These are phyloP conservation scores for Lysandra bellargus DNA, from an alignment of 2,888 invertebrate species.

Conservation along the genomic window DNA sequence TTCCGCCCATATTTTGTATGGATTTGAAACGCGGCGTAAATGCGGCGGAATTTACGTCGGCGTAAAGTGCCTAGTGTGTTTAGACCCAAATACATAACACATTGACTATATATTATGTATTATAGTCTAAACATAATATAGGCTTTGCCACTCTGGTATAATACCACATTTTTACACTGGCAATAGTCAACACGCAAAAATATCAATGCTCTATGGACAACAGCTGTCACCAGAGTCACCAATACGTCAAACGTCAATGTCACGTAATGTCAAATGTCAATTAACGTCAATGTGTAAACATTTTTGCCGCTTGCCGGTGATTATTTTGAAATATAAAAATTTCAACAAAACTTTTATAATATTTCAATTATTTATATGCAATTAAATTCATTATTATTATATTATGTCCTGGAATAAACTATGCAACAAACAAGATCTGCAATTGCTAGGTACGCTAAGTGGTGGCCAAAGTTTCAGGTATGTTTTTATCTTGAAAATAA, in stretches of 20 bases:
- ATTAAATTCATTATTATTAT: background rate
- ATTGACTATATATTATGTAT: too few species aligned
- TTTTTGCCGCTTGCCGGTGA: background rate
- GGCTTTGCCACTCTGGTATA: too few species aligned
- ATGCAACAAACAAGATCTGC: slow-evolving; percentile 80
- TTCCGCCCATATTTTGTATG: too few species aligned
- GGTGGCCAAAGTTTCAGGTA: slow-evolving; percentile 94
- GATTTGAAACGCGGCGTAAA: too few species aligned
- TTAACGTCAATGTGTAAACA: background rate
- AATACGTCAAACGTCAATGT: background rate
- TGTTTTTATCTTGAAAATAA: background rate
- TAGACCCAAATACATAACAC: too few species aligned
- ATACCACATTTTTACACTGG: too few species aligned
- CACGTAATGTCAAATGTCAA: background rate
- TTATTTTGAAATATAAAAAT: background rate
- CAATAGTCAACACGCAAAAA: background rate
- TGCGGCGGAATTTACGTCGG: too few species aligned
- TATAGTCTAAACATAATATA: too few species aligned
- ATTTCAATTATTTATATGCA: background rate
- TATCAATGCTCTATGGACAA: background rate
- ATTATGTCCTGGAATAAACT: slow-evolving; percentile 77
- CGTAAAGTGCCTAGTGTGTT: too few species aligned
- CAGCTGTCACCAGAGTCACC: background rate
- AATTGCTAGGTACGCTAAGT: slow-evolving; percentile 84
- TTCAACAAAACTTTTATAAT: background rate